A percentile compares a stretch with the other conserved stretches of the same genome.
Evolutionary conservation across 2,113 vertebrate species (phyloP).

Genomic region (Coreoperca whiteheadi): DNA sequence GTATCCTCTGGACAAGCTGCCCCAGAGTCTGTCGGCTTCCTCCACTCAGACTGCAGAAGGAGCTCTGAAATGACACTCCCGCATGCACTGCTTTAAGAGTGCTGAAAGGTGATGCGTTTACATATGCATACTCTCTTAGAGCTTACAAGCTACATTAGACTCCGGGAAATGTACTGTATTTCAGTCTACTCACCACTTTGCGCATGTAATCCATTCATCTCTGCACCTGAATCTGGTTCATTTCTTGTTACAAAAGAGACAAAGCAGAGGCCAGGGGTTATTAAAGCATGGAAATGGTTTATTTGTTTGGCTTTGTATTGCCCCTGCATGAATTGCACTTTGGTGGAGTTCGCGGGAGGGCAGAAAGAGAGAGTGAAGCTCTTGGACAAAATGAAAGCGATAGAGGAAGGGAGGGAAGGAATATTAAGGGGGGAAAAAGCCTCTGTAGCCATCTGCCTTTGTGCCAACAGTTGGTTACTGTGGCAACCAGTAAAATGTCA

Average conservation of each 20-base stretch:
- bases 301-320: constrained; percentile 50
- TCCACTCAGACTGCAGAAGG: constrained; percentile 48
- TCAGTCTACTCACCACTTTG: not conserved
- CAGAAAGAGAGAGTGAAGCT: constrained; percentile 42
- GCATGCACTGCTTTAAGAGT: constrained; percentile 16
- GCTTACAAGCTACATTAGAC: not conserved
- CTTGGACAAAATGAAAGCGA: constrained; percentile 46
- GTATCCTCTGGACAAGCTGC: constrained; percentile 71
- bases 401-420: constrained; percentile 4
- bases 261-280: constrained; percentile 15
- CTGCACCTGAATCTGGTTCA: constrained; percentile 15
- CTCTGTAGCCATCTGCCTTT: constrained; percentile 73
- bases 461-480: constrained; percentile 80
- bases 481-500: constrained; percentile 83
- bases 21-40: constrained; percentile 59
- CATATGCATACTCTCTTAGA: constrained; percentile 27
- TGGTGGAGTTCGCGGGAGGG: constrained; percentile 5
- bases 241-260: constrained; percentile 14
- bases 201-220: constrained; percentile 10
- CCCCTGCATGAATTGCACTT: constrained; percentile 41
- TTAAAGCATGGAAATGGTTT: constrained; percentile 36
- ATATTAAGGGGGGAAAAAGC: not conserved
- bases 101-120: constrained; percentile 37
- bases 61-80: constrained; percentile 51
- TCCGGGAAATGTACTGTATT: not conserved